Base-by-base conservation (phyloP, 2,888 invertebrate species). In the Drosophila pseudotakahashii region DNA sequence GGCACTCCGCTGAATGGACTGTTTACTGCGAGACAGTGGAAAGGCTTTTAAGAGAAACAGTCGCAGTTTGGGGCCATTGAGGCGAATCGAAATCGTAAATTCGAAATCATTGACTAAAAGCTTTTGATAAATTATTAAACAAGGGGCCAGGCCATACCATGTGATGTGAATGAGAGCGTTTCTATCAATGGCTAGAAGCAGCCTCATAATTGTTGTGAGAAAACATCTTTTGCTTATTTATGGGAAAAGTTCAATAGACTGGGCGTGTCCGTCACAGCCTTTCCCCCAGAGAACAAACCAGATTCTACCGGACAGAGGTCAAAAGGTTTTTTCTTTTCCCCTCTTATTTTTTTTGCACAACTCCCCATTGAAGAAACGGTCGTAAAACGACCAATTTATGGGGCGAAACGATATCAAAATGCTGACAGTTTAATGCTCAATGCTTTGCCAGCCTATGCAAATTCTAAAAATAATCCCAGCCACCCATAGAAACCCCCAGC, bases 21-120 rank as follows among this genome's bases (percentile, higher is more conserved):
- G 81, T 77, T 76, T 59, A 66, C 55, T 57, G 69, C 52, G 48
- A 72, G 62, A 45, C 44, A 77, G 59, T 59, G 69, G 57, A 73
- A 75, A 81, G 88, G 70, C 85, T 89, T 84, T 89, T 69, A 72
- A 74, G 36, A 55, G 53, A 36, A 34, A 52, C 60, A 58, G 75
- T 71, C 62, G 66, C 80, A 73, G 83, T 75, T 68, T 66, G 77
- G 88, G 87, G 66, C 89, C 87, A 81, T 80, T 81, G 78, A 80
- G 67, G 64, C 87, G 66, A 77, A 72, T 68, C 72, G 73, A 81
- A 82, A 86, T 85, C 83, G 81, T 89, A 82, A 88, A 89, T 84
- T 82, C 68, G 75, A 84, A 84, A 88, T 86, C 89, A 84, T 89
- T 89, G 84, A 86, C 84, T 85, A 88, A 89, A 85, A 89, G 89